Evolutionary conservation across 2,113 vertebrate genomes (phyloP).

Genomic region (Oriolus oriolus): DNA sequence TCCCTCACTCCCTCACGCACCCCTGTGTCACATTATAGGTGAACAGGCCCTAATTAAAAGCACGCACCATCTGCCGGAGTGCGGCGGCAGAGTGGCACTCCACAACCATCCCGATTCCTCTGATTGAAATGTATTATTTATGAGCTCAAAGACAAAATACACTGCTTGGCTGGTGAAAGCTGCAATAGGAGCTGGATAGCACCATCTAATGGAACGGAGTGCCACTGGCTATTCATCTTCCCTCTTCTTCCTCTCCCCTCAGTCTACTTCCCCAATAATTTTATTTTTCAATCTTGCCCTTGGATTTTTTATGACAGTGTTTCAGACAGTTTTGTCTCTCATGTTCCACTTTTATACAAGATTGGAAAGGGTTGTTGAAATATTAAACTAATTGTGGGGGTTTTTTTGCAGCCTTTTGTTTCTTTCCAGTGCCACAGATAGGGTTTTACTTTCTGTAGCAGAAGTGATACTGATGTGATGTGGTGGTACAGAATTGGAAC

Average conservation of each 20-base stretch:
- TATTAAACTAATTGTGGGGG: background rate
- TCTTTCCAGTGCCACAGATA: fast-evolving
- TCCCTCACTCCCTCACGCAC: background rate
- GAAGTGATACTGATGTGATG: background rate
- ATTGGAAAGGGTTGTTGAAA: background rate
- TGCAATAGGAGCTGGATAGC: constrained; percentile 33
- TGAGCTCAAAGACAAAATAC: background rate
- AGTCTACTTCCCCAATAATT: background rate
- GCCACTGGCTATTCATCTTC: background rate
- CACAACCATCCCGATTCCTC: background rate
- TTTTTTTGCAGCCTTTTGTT: background rate
- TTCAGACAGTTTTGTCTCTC: background rate
- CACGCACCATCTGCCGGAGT: constrained; percentile 32
- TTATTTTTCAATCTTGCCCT: background rate
- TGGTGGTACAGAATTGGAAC: background rate
- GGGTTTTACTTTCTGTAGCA: background rate
- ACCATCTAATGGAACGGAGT: constrained; percentile 23
- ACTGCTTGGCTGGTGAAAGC: background rate
- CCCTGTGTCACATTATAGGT: constrained; percentile 50
- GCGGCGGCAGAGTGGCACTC: constrained; percentile 52
- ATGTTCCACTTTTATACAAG: background rate
- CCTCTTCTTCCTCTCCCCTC: background rate
- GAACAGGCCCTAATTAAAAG: constrained; percentile 63
- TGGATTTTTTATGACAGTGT: background rate
- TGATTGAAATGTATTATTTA: constrained; percentile 50